A percentile compares a stretch with the other conserved stretches of the same genome.
These are phyloP conservation scores for Acipenser oxyrinchus DNA, from an alignment of 2,797 vertebrate genomes.

Conservation along the genomic window DNA sequence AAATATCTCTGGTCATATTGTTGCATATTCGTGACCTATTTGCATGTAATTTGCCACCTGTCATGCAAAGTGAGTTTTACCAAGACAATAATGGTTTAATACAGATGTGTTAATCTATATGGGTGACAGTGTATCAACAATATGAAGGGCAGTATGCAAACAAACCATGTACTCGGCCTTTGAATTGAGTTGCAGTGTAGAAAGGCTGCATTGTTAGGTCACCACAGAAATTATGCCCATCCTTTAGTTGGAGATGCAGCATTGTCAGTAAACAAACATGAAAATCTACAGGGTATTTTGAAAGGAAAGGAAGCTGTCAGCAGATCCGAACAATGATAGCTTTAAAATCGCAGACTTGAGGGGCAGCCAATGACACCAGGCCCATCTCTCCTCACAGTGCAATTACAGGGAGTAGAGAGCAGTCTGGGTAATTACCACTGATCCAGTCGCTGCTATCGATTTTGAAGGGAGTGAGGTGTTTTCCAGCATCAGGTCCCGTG, in stretches of 20 bases:
- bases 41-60: too few relatives aligned
- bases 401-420: constrained; percentile 51
- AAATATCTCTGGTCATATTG: too few relatives aligned
- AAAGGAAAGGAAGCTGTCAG: constrained; percentile 22
- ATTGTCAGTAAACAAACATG: constrained; percentile 29
- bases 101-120: too few relatives aligned
- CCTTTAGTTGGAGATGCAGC: background rate
- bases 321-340: constrained; percentile 34
- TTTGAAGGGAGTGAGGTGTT: constrained; percentile 4
- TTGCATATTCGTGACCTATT: too few relatives aligned
- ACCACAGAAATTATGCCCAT: background rate
- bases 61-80: too few relatives aligned
- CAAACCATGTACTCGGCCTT: too few relatives aligned
- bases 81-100: too few relatives aligned
- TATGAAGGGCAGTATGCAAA: too few relatives aligned
- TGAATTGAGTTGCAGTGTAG: too few relatives aligned
- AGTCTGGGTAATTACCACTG: constrained; percentile 47
- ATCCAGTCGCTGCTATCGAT: constrained; percentile 36
- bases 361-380: constrained; percentile 26
- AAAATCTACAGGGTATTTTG: constrained; percentile 6
- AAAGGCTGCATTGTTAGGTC: background rate
- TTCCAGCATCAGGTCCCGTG: constrained; percentile 1
- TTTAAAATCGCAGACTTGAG: constrained; percentile 24
- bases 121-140: too few relatives aligned
- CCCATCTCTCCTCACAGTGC: constrained; percentile 50